Evolutionary conservation across 2,888 invertebrate genomes (phyloP).

Genomic region (Mallateleia sp.): DNA sequence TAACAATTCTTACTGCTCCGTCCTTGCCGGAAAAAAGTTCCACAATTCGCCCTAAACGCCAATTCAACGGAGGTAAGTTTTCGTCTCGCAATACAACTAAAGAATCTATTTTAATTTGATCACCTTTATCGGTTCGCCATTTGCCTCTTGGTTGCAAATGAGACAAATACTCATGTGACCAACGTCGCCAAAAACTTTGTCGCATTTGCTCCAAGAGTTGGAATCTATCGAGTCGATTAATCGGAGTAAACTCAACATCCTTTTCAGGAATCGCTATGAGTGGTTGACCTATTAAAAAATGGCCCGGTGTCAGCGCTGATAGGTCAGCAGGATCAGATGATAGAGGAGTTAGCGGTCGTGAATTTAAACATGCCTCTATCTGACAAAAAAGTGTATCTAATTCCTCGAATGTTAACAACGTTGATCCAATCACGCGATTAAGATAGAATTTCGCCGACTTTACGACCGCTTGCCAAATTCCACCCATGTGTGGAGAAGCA

Average conservation of each 20-base stretch:
- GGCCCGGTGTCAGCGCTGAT: neutral
- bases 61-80: slow-evolving; percentile 4
- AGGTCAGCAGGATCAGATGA: neutral
- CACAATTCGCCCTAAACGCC: slow-evolving; percentile 20
- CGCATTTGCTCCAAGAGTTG: neutral
- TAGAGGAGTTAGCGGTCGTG: neutral
- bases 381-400: neutral
- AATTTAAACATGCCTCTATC: neutral
- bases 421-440: neutral
- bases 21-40: neutral
- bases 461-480: too few relatives aligned
- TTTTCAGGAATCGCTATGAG: neutral
- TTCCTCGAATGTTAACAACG: neutral
- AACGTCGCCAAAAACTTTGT: neutral
- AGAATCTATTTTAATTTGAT: neutral
- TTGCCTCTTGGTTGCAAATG: neutral
- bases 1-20: neutral
- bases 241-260: neutral
- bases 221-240: neutral
- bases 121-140: neutral
- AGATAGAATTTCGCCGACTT: neutral
- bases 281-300: neutral
- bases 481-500: neutral
- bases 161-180: neutral
- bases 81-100: slow-evolving; percentile 6